phyloP scores from a whole-genome alignment of 2,888 invertebrate genomes.

The Hydraecia micacea region DNA sequence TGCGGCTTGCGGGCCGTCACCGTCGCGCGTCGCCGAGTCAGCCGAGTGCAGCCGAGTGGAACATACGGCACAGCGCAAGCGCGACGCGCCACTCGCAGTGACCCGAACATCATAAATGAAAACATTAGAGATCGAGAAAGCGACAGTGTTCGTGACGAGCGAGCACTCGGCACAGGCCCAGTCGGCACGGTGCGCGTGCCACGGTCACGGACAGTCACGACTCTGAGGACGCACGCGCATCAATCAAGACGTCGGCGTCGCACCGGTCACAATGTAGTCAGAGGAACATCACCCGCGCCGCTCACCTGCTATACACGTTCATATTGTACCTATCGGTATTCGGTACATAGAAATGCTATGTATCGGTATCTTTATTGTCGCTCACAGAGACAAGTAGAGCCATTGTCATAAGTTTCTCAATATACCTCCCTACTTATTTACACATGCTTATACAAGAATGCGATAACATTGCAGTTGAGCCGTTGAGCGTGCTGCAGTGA shows the following conservation, averaged over 20 bases:
- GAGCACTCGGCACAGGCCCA: conserved; percentile 1
- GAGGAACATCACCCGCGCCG: background rate
- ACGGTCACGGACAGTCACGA: conserved; percentile 12
- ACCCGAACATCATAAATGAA: conserved; percentile 11
- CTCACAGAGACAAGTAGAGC: background rate
- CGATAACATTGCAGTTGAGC: conserved; percentile 1
- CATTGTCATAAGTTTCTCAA: conserved; percentile 11
- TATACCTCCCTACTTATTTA: background rate
- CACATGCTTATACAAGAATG: background rate
- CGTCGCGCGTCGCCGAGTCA: background rate
- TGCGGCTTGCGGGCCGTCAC: background rate
- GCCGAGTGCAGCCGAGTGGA: background rate
- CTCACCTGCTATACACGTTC: conserved; percentile 1
- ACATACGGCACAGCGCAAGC: background rate
- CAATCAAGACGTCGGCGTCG: background rate
- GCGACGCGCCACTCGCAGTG: background rate
- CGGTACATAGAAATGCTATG: too few species aligned
- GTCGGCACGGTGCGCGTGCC: background rate
- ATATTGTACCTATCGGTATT: background rate
- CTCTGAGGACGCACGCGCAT: background rate
- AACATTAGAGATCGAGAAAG: conserved; percentile 38
- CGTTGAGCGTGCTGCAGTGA: conserved; percentile 1
- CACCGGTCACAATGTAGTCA: background rate
- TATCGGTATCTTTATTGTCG: conserved; percentile 14
- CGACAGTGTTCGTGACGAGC: conserved; percentile 30